Conservation (phyloP, 1,140 invertebrate species). For the Drosophila carrolli region DNA sequence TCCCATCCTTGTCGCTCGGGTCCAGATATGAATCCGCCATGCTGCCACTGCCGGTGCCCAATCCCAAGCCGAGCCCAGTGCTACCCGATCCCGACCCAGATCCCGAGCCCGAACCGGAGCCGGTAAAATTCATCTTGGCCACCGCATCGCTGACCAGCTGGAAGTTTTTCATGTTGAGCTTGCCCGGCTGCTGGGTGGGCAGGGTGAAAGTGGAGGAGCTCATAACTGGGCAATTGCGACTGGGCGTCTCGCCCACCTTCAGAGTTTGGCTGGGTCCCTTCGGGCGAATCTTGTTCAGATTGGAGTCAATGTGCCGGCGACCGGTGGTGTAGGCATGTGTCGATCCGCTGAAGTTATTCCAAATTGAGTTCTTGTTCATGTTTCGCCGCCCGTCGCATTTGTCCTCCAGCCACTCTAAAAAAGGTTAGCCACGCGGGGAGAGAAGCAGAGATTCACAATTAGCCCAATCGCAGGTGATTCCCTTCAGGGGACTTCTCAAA, state of each 20-base stretch:
- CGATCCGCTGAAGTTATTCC: constrained; percentile 88
- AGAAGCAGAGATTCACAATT: constrained; percentile 30
- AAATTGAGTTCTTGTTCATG: constrained; percentile 85
- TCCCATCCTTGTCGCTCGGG: constrained; percentile 60
- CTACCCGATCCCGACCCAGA: constrained; percentile 34
- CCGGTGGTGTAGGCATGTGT: constrained; percentile 93
- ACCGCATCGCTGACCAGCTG: constrained; percentile 93
- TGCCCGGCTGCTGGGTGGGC: constrained; percentile 91
- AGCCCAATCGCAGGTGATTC: constrained; percentile 14
- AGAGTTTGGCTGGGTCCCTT: constrained; percentile 92
- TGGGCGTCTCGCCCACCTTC: constrained; percentile 87
- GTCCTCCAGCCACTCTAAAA: constrained; percentile 83
- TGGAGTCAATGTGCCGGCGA: constrained; percentile 85
- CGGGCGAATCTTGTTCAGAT: constrained; percentile 87
- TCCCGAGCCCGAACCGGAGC: constrained; percentile 39
- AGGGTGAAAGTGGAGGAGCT: constrained; percentile 75
- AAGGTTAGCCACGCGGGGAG: constrained; percentile 8
- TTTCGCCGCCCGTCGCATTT: constrained; percentile 76
- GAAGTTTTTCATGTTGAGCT: constrained; percentile 95
- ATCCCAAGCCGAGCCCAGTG: constrained; percentile 34
- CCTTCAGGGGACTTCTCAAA: not conserved
- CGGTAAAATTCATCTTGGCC: constrained; percentile 89
- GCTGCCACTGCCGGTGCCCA: constrained; percentile 74
- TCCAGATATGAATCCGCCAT: constrained; percentile 80
- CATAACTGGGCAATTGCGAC: constrained; percentile 67